A percentile compares a stretch with the other conserved stretches of the same genome.
Conservation (phyloP, 2,113 vertebrate genomes). For the Telmatochromis sp. region DNA sequence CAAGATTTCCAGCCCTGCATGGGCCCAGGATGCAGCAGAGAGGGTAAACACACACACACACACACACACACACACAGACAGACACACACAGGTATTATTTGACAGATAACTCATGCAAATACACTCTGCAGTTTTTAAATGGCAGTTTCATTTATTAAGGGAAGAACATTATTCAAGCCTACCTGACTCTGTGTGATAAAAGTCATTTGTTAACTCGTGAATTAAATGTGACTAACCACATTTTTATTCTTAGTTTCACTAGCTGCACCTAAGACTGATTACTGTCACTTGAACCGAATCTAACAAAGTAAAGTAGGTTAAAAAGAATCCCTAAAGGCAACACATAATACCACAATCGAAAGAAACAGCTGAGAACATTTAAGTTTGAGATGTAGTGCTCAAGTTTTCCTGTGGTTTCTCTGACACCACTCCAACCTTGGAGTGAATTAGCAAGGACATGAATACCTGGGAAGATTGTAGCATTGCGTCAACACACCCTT, state of each 20-base stretch:
- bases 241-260: background rate
- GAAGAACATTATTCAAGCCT: background rate
- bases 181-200: background rate
- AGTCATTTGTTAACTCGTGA: background rate
- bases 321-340: background rate
- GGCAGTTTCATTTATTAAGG: background rate
- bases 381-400: background rate
- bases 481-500: background rate
- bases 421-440: background rate
- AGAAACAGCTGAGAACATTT: background rate
- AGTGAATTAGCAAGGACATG: fast-evolving
- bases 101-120: background rate
- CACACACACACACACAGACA: background rate
- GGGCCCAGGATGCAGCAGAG: slow-evolving; percentile 87
- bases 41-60: slow-evolving; percentile 72
- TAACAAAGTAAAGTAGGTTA: background rate
- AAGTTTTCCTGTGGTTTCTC: background rate
- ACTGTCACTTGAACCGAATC: background rate
- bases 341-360: background rate
- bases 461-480: background rate
- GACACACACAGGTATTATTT: background rate
- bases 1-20: slow-evolving; percentile 97
- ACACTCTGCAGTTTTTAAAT: background rate
- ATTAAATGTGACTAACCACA: background rate
- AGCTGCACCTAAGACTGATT: background rate